A percentile compares a stretch with the other conserved stretches of the same genome.
These are phyloP conservation scores for Acronicta psi DNA, from an alignment of 2,888 invertebrate species.

Conservation along the genomic window DNA sequence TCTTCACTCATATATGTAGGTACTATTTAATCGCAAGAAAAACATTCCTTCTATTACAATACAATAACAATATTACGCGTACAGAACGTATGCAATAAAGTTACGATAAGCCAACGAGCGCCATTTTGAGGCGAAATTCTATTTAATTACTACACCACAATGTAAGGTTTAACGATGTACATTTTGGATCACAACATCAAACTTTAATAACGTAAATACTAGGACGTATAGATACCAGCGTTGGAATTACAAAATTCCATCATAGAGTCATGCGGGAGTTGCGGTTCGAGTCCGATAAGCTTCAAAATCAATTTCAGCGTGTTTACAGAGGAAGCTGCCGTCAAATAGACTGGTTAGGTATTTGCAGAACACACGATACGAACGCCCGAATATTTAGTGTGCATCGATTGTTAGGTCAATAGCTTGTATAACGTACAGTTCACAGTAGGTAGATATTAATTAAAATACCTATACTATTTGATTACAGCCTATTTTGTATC, in stretches of 20 bases:
- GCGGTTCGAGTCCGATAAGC: conserved; percentile 71
- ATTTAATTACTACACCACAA: conserved; percentile 2
- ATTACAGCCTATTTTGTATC: background rate
- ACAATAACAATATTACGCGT: no score
- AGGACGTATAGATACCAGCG: conserved; percentile 28
- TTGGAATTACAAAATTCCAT: conserved; percentile 67
- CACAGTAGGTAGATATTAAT: conserved; percentile 17
- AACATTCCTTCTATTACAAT: no score
- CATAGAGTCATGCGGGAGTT: conserved; percentile 46
- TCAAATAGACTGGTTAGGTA: conserved; percentile 68
- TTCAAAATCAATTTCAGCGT: conserved; percentile 82
- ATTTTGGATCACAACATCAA: conserved; percentile 34
- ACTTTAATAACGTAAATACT: conserved; percentile 45
- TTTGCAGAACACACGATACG: conserved; percentile 51
- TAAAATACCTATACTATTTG: conserved; percentile 24
- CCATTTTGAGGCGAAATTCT: conserved; percentile 1
- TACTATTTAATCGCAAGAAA: no score
- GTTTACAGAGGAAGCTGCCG: conserved; percentile 74
- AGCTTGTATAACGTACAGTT: conserved; percentile 48
- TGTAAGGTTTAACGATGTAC: background rate
- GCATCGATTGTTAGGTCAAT: conserved; percentile 51
- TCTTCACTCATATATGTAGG: no score
- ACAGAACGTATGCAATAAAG: background rate
- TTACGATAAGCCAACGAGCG: background rate
- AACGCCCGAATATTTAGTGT: conserved; percentile 50